Percentiles rank a stretch among this genome's conserved stretches.
phyloP scores from a whole-genome alignment of 2,797 vertebrate genomes.

The Decapterus maruadsi region DNA sequence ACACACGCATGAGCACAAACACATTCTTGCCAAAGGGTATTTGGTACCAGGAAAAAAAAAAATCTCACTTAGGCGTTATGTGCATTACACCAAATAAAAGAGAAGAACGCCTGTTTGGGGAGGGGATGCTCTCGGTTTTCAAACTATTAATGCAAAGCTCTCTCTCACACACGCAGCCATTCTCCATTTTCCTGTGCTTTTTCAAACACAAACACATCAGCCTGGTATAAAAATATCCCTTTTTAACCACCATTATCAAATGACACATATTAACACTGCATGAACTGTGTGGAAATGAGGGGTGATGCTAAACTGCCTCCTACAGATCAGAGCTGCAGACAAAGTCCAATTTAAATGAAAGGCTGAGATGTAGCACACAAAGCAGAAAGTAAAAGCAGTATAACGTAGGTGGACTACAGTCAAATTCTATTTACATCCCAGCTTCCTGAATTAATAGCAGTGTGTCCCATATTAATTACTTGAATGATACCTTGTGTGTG shows the following conservation, averaged over 20 bases:
- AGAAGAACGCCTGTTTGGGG: neutral
- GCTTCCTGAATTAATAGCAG: conserved; percentile 38
- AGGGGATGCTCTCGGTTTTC: conserved; percentile 18
- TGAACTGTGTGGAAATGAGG: conserved; percentile 16
- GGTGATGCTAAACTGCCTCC: conserved; percentile 26
- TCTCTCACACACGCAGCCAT: conserved; percentile 32
- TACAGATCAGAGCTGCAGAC: conserved; percentile 26
- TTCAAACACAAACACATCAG: conserved; percentile 25
- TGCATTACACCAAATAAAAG: conserved; percentile 27
- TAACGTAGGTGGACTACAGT: conserved; percentile 3
- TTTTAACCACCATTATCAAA: conserved; percentile 32
- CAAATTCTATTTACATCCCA: conserved; percentile 3
- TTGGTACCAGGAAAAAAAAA: neutral
- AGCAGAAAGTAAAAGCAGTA: neutral
- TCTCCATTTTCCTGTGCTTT: conserved; percentile 28
- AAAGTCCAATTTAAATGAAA: conserved; percentile 34
- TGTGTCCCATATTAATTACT: conserved; percentile 28
- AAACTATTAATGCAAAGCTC: conserved; percentile 37
- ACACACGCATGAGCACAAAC: neutral
- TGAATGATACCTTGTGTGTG: conserved; percentile 50
- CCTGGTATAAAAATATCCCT: conserved; percentile 19
- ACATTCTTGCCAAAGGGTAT: conserved; percentile 6
- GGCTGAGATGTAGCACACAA: neutral
- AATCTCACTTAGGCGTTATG: conserved; percentile 10
- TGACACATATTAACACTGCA: conserved; percentile 7